Percentiles rank a stretch among this genome's conserved stretches.
Evolutionary conservation across 2,888 invertebrate species (phyloP).

Genomic region (Linyphia triangularis): DNA sequence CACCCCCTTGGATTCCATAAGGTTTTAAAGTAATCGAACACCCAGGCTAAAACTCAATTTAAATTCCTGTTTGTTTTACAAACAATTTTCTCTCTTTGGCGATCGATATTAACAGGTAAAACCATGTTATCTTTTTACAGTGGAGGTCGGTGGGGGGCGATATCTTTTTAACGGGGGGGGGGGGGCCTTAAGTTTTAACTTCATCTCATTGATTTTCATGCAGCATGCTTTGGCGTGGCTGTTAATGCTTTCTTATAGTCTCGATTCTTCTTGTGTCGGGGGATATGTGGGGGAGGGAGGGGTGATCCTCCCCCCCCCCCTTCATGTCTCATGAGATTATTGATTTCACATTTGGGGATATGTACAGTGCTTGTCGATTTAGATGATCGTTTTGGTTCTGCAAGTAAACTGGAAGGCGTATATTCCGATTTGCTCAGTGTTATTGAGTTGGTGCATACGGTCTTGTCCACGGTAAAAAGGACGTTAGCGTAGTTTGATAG

Average conservation of each 20-base stretch:
- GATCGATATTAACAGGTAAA: slow-evolving; percentile 71
- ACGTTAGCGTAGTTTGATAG: neutral
- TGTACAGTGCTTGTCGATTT: slow-evolving; percentile 43
- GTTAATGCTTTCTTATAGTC: slow-evolving; percentile 62
- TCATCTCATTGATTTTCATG: slow-evolving; percentile 70
- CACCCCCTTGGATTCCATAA: slow-evolving; percentile 37
- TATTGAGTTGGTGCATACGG: neutral
- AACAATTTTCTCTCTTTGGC: slow-evolving; percentile 70
- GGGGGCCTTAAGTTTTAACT: slow-evolving; percentile 56
- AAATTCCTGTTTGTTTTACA: slow-evolving; percentile 74
- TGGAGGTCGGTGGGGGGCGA: neutral
- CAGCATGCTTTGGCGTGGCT: slow-evolving; percentile 22
- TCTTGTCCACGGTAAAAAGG: neutral
- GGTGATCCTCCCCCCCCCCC: neutral
- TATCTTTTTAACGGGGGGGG: neutral
- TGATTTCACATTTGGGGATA: slow-evolving; percentile 62
- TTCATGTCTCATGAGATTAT: slow-evolving; percentile 39
- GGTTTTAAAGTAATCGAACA: slow-evolving; percentile 66
- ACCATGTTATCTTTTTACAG: slow-evolving; percentile 67
- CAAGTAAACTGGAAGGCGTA: neutral
- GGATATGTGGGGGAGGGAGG: neutral
- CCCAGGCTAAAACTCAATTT: slow-evolving; percentile 73
- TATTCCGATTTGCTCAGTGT: neutral
- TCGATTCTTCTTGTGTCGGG: neutral
- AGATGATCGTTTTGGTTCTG: slow-evolving; percentile 40